Base-by-base conservation (phyloP, 2,113 vertebrate species). In the Crotalus helleri region DNA sequence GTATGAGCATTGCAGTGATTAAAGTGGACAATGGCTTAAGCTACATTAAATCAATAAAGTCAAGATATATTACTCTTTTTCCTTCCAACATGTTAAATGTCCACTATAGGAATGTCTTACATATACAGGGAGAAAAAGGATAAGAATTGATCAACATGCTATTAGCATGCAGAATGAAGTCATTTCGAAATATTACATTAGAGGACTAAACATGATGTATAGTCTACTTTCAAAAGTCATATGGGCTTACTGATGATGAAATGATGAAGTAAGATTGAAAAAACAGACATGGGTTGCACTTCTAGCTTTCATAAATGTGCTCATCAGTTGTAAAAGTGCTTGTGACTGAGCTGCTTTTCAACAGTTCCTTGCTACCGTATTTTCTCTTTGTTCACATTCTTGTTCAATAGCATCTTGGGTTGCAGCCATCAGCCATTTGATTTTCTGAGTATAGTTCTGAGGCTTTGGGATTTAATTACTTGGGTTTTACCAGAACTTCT, bases 11-110 rank as follows among this genome's bases (percentile, higher is more conserved):
- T 33, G 44, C 39, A 33, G 49, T 46, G 57, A 53, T 87, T 13
- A 8, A 91, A 0, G 5, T 4, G 2, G 0, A 1, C 0, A 1
- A 53, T 5, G 11, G 57, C 5, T 8, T 85, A 49, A 91, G 81
- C 51, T 13, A 51, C 92, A 54, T 7, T 15, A 46, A 59, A 0
- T 0, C n/a, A 0, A 89, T 21, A 33, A 19, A 44, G 54, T 7
- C 15, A 85, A 21, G 54, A n/a, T n/a, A 33, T n/a, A 81, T 74
- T 19, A n/a, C 33, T 49, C 9, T 57, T 90, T 57, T 85, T 85
- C 49, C 6, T 8, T 59, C 29, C 15, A 21, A 5, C 24, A 81
- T 59, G 69, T 85, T 92, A 29, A 46, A 57, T 89, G 51, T 88
- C 49, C 54, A 55, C n/a, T 92, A 24, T 26, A 85, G 24, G 55